These are phyloP conservation scores for Calameuta idolon DNA, from an alignment of 2,888 invertebrate species.

Conservation along the genomic window DNA sequence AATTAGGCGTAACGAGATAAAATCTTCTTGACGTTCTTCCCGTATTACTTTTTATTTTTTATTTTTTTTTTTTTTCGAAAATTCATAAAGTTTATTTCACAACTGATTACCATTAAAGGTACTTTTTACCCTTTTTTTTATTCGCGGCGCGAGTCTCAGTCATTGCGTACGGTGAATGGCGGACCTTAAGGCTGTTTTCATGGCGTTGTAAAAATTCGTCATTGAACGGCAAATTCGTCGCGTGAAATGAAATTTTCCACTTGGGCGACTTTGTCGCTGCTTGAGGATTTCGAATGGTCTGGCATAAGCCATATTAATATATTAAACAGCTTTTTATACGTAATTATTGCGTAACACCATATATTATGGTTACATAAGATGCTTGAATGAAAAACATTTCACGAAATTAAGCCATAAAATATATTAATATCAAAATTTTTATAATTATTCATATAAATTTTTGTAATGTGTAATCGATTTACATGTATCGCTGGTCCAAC, in stretches of 20 bases:
- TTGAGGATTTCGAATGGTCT: not conserved
- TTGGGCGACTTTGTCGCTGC: not conserved
- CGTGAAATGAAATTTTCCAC: conserved; percentile 4
- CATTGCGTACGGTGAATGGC: not conserved
- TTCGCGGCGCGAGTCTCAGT: not conserved
- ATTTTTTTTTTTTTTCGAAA: not conserved
- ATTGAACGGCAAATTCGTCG: not conserved
- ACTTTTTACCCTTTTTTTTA: not conserved
- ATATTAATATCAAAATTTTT: not conserved
- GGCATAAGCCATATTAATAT: not conserved
- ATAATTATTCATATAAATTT: no score
- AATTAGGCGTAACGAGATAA: not conserved
- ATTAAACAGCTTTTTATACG: not conserved
- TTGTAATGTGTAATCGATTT: no score
- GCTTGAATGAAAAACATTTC: not conserved
- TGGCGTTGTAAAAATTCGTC: not conserved
- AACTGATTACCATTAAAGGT: not conserved
- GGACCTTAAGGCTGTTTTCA: not conserved
- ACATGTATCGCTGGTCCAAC: not conserved
- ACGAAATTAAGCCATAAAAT: not conserved
- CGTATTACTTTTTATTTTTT: not conserved
- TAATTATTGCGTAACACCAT: not conserved
- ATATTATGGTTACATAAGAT: not conserved
- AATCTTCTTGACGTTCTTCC: not conserved
- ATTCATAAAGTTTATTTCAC: not conserved